Evolutionary conservation across 2,888 invertebrate species (phyloP).

Genomic region (Napeogenes inachia): DNA sequence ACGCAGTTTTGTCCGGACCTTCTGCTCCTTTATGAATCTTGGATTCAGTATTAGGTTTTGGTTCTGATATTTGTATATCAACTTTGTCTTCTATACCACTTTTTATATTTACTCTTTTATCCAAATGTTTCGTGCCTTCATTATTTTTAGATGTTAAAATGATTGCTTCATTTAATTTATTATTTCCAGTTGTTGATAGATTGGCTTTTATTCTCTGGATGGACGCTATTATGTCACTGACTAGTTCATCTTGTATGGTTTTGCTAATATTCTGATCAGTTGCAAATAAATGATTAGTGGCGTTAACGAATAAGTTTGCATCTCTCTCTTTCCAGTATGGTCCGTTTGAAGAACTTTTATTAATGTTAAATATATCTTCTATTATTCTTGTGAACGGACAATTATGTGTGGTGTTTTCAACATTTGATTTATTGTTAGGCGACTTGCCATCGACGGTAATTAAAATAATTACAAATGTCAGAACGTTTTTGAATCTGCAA

Average conservation of each 20-base stretch:
- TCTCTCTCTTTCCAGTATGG: slow-evolving; percentile 50
- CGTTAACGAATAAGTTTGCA: slow-evolving; percentile 74
- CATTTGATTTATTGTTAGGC: slow-evolving; percentile 26
- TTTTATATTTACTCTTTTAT: slow-evolving; percentile 43
- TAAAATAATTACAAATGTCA: slow-evolving; percentile 39
- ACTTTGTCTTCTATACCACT: slow-evolving; percentile 59
- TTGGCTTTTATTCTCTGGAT: slow-evolving; percentile 68
- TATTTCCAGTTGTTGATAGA: slow-evolving; percentile 40
- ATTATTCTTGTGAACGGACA: slow-evolving; percentile 67
- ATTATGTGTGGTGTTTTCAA: slow-evolving; percentile 46
- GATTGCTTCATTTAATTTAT: slow-evolving; percentile 62
- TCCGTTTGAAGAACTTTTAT: slow-evolving; percentile 41
- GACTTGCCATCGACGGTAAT: slow-evolving; percentile 31
- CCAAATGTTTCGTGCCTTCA: neutral
- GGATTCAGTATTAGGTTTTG: slow-evolving; percentile 16
- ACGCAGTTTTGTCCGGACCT: slow-evolving; percentile 43
- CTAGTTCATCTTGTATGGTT: slow-evolving; percentile 55
- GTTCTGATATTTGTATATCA: slow-evolving; percentile 36
- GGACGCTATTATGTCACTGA: slow-evolving; percentile 65
- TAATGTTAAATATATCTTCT: slow-evolving; percentile 65
- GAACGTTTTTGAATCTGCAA: slow-evolving; percentile 54
- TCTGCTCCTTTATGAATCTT: slow-evolving; percentile 4
- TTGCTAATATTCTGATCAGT: slow-evolving; percentile 45
- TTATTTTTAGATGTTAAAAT: slow-evolving; percentile 44
- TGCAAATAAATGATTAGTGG: slow-evolving; percentile 61